Conservation (phyloP, 2,888 invertebrate genomes). For the Hetaerina titia region DNA sequence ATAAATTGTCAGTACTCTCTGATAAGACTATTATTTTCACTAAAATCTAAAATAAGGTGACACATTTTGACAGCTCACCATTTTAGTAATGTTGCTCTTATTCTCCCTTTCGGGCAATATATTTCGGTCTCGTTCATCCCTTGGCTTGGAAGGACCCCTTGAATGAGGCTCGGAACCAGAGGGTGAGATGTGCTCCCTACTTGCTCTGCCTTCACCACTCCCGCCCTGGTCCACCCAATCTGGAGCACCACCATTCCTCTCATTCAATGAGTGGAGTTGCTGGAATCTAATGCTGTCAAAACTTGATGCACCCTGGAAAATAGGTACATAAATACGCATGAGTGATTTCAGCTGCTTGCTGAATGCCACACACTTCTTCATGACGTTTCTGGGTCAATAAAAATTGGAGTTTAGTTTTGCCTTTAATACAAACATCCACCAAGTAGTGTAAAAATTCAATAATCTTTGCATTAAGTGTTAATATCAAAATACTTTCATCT, state of each 20-base stretch:
- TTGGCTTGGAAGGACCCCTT: background rate
- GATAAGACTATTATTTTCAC: no score
- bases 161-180: conserved; percentile 4
- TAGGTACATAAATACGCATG: background rate
- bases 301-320: conserved; percentile 38
- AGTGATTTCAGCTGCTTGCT: no score
- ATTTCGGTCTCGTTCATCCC: conserved; percentile 67
- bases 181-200: conserved; percentile 39
- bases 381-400: no score
- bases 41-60: background rate
- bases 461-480: no score
- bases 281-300: conserved; percentile 34
- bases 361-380: no score
- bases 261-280: conserved; percentile 12
- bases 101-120: conserved; percentile 69
- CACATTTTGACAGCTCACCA: conserved; percentile 54
- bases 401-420: no score
- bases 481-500: no score
- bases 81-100: conserved; percentile 70
- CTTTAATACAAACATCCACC: no score
- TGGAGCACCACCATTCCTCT: conserved; percentile 45
- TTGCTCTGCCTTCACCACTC: conserved; percentile 58
- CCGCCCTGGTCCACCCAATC: conserved; percentile 43
- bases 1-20: background rate
- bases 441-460: no score